A percentile compares a stretch with the other conserved stretches of the same genome.
Evolutionary conservation across 1,140 invertebrate species (phyloP).

Genomic region (Heliothis virescens): DNA sequence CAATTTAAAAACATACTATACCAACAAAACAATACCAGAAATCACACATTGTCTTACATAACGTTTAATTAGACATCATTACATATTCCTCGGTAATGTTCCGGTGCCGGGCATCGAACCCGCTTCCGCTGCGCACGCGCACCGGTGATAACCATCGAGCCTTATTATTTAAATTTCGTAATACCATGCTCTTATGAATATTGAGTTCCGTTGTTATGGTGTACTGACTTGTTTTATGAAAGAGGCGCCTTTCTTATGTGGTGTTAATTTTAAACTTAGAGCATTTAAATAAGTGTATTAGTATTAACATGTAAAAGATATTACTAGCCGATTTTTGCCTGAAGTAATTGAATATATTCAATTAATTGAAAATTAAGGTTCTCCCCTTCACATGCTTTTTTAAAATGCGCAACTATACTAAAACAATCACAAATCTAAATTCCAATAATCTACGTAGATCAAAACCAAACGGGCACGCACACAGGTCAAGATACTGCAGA

Average conservation of each 20-base stretch:
- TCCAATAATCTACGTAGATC: not conserved
- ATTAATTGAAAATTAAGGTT: no score
- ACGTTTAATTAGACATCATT: slow-evolving; percentile 65
- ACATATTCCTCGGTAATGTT: slow-evolving; percentile 69
- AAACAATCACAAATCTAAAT: no score
- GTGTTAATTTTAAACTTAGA: no score
- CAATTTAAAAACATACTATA: no score
- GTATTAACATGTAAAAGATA: no score
- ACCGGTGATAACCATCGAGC: slow-evolving; percentile 57
- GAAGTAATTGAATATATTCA: no score
- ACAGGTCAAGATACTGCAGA: slow-evolving; percentile 17
- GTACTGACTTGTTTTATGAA: slow-evolving; percentile 2
- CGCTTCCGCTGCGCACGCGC: slow-evolving; percentile 65
- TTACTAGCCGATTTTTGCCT: no score
- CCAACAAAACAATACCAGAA: slow-evolving; percentile 19
- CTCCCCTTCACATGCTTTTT: no score
- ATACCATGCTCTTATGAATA: slow-evolving; percentile 26
- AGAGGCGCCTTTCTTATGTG: not conserved
- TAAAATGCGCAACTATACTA: no score
- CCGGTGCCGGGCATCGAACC: slow-evolving; percentile 75
- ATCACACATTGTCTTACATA: slow-evolving; percentile 39
- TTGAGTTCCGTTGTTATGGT: slow-evolving; percentile 30
- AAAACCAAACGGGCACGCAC: not conserved
- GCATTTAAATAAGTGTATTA: no score
- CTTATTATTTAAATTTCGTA: slow-evolving; percentile 52